Conservation (phyloP, 2,888 invertebrate genomes). For the Actias luna region DNA sequence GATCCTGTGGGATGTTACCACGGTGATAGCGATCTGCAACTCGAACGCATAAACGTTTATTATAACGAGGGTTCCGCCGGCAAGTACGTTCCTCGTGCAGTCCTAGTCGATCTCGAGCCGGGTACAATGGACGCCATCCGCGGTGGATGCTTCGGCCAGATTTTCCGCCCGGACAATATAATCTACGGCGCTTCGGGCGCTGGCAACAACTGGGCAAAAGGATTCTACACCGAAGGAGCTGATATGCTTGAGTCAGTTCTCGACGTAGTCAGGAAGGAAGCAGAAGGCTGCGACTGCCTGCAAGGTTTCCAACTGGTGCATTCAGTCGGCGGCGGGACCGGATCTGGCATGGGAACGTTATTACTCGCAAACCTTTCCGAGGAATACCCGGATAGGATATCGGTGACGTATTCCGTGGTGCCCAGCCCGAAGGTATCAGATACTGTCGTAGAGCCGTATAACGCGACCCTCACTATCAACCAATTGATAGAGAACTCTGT, state of each 20-base stretch:
- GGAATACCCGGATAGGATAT: slow-evolving; percentile 87
- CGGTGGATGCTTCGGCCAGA: slow-evolving; percentile 83
- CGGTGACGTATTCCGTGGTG: slow-evolving; percentile 85
- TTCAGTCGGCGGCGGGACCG: slow-evolving; percentile 88
- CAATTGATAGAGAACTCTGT: slow-evolving; percentile 86
- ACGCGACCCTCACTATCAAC: slow-evolving; percentile 84
- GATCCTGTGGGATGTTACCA: slow-evolving; percentile 79
- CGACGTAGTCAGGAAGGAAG: slow-evolving; percentile 81
- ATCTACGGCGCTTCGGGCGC: slow-evolving; percentile 83
- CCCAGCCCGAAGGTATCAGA: slow-evolving; percentile 89
- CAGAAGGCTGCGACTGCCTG: slow-evolving; percentile 85
- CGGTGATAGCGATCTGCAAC: slow-evolving; percentile 86
- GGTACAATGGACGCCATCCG: slow-evolving; percentile 84
- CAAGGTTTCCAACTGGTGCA: slow-evolving; percentile 84
- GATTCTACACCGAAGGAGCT: slow-evolving; percentile 86
- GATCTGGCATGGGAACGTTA: slow-evolving; percentile 87
- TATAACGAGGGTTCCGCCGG: slow-evolving; percentile 84
- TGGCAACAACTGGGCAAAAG: slow-evolving; percentile 83
- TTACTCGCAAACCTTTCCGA: slow-evolving; percentile 85
- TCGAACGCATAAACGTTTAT: slow-evolving; percentile 88
- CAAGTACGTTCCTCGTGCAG: slow-evolving; percentile 65
- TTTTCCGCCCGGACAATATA: slow-evolving; percentile 88
- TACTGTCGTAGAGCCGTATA: slow-evolving; percentile 85
- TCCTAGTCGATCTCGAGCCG: slow-evolving; percentile 66
- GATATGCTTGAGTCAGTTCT: slow-evolving; percentile 83